A percentile compares a stretch with the other conserved stretches of the same genome.
Evolutionary conservation across 2,888 invertebrate genomes (phyloP).

Genomic region (Lithophane ornitopus): DNA sequence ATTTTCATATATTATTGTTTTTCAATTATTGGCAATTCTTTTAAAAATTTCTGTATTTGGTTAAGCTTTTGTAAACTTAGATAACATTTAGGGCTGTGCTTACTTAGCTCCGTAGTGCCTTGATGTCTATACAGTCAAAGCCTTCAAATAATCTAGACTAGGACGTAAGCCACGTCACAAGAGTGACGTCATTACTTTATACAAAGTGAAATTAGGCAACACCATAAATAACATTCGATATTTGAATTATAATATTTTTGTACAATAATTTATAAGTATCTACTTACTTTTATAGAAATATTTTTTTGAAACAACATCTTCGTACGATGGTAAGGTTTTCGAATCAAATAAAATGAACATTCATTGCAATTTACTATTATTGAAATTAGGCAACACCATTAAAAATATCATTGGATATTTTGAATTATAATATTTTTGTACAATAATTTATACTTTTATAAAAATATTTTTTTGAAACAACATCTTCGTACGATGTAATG

Average conservation of each 20-base stretch:
- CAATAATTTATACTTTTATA: conserved; percentile 55
- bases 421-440: conserved; percentile 62
- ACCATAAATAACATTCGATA: conserved; percentile 50
- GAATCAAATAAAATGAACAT: conserved; percentile 70
- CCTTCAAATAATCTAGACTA: conserved; percentile 39
- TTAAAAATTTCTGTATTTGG: conserved; percentile 9
- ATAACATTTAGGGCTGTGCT: conserved; percentile 71
- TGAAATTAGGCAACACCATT: conserved; percentile 29
- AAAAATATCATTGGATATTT: conserved; percentile 55
- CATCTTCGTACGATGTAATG: conserved; percentile 21
- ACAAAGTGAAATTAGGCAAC: conserved; percentile 37
- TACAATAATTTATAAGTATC: conserved; percentile 61
- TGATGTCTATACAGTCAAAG: conserved; percentile 46
- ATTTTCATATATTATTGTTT: background rate
- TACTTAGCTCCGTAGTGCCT: conserved; percentile 62
- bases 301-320: conserved; percentile 44
- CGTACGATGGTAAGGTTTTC: conserved; percentile 28
- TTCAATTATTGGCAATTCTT: conserved; percentile 4
- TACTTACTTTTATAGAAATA: conserved; percentile 39
- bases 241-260: conserved; percentile 61
- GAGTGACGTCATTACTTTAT: conserved; percentile 32
- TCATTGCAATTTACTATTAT: conserved; percentile 83
- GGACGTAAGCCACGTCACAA: background rate
- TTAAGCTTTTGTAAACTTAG: conserved; percentile 33
- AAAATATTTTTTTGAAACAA: conserved; percentile 43